A percentile compares a stretch with the other conserved stretches of the same genome.
Conservation (phyloP, 1,140 invertebrate genomes). For the Bombus pascuorum region DNA sequence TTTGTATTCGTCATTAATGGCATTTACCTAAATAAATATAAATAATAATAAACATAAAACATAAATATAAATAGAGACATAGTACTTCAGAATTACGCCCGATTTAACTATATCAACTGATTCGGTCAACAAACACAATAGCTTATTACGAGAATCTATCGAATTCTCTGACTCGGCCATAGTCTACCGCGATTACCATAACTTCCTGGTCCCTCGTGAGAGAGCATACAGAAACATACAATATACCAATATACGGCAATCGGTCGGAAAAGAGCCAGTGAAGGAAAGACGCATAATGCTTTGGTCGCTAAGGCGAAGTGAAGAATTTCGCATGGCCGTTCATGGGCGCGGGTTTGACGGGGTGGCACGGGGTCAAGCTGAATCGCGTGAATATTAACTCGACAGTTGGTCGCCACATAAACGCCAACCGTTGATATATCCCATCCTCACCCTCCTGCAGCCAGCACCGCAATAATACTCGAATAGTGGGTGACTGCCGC, state of each 20-base stretch:
- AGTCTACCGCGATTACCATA: not conserved
- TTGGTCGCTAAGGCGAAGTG: constrained; percentile 9
- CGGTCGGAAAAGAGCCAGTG: not conserved
- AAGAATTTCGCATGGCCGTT: constrained; percentile 57
- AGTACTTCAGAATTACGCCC: no score
- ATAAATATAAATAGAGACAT: no score
- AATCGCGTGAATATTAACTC: constrained; percentile 75
- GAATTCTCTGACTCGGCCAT: not conserved
- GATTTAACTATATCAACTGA: not conserved
- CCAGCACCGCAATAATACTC: constrained; percentile 67
- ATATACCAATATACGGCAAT: not conserved
- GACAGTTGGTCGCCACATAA: constrained; percentile 75
- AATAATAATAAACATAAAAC: no score
- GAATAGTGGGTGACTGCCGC: constrained; percentile 40
- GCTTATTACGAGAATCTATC: not conserved
- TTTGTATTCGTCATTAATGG: not conserved
- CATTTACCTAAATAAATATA: no score
- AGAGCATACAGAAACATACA: not conserved
- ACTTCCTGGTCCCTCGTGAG: not conserved
- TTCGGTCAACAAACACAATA: not conserved
- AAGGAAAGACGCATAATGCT: not conserved
- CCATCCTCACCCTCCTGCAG: constrained; percentile 44
- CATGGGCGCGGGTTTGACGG: not conserved
- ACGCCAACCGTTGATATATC: constrained; percentile 73
- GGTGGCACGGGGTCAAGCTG: constrained; percentile 35